Conservation (phyloP, 1,140 invertebrate species). For the Drosophila parvula region DNA sequence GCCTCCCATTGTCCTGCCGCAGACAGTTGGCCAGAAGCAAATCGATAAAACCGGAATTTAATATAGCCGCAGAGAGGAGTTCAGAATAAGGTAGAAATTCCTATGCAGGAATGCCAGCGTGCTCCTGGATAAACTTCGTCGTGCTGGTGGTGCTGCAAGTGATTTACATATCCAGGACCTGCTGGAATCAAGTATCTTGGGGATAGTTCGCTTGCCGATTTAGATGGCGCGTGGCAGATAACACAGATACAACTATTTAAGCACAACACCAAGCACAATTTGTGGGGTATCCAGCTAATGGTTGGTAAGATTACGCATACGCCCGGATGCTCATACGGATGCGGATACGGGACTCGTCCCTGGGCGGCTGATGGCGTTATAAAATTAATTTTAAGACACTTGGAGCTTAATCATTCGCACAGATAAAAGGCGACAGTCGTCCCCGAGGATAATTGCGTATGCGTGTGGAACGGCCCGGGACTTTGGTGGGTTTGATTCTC, state of each 20-base stretch:
- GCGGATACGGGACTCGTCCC: slow-evolving; percentile 12
- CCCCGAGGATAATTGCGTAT: slow-evolving; percentile 76
- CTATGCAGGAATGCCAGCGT: slow-evolving; percentile 60
- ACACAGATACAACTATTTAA: slow-evolving; percentile 56
- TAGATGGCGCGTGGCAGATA: slow-evolving; percentile 32
- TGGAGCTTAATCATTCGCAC: slow-evolving; percentile 74
- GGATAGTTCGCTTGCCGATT: slow-evolving; percentile 21
- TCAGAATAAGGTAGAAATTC: slow-evolving; percentile 30
- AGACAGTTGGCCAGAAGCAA: slow-evolving; percentile 20
- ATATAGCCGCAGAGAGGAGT: slow-evolving; percentile 59
- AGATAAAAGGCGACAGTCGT: slow-evolving; percentile 79
- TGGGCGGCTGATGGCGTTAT: slow-evolving; percentile 52
- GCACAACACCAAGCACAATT: slow-evolving; percentile 30
- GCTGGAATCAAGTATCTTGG: slow-evolving; percentile 28
- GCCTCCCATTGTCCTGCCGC: slow-evolving; percentile 28
- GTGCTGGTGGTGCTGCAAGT: slow-evolving; percentile 48
- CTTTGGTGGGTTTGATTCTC: slow-evolving; percentile 22
- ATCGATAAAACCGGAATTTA: slow-evolving; percentile 79
- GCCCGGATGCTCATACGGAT: slow-evolving; percentile 7
- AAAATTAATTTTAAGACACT: slow-evolving; percentile 81
- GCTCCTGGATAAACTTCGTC: slow-evolving; percentile 65
- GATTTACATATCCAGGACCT: slow-evolving; percentile 71
- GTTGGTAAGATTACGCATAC: slow-evolving; percentile 54
- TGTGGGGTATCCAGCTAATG: slow-evolving; percentile 57
- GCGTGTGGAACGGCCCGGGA: slow-evolving; percentile 55